A percentile compares a stretch with the other conserved stretches of the same genome.
These are phyloP conservation scores for Metopolophium dirhodum DNA, from an alignment of 1,140 invertebrate species.

Conservation along the genomic window DNA sequence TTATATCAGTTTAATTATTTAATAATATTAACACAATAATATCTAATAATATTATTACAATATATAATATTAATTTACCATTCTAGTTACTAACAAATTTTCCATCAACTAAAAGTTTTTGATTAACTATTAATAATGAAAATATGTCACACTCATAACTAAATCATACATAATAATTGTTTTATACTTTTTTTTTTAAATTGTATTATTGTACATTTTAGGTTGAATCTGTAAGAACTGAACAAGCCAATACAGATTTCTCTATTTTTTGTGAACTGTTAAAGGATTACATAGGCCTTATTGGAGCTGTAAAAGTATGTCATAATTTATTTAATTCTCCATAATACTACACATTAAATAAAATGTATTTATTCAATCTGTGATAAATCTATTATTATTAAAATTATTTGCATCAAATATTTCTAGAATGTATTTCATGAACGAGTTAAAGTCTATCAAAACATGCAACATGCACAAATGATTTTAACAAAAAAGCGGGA, in stretches of 20 bases:
- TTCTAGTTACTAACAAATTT: neutral
- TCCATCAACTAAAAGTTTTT: neutral
- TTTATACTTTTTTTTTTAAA: neutral
- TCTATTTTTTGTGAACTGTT: constrained; percentile 91
- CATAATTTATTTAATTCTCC: neutral
- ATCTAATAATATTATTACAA: neutral
- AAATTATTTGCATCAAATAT: neutral
- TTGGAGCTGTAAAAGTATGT: constrained; percentile 86
- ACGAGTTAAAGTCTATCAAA: constrained; percentile 96
- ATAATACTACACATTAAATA: neutral
- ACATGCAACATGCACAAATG: constrained; percentile 96
- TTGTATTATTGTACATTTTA: constrained; percentile 62
- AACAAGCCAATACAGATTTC: constrained; percentile 95
- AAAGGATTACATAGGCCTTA: constrained; percentile 93
- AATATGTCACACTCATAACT: neutral
- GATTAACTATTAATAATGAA: neutral
- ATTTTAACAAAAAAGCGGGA: constrained; percentile 94
- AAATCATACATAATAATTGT: neutral
- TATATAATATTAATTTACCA: neutral
- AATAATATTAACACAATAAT: neutral
- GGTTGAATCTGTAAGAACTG: constrained; percentile 84
- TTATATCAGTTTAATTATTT: neutral
- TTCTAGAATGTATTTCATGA: constrained; percentile 94
- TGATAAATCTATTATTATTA: neutral
- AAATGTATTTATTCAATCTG: neutral